A percentile compares a stretch with the other conserved stretches of the same genome.
phyloP scores from a whole-genome alignment of 2,797 vertebrate genomes.

The Somateria mollissima region DNA sequence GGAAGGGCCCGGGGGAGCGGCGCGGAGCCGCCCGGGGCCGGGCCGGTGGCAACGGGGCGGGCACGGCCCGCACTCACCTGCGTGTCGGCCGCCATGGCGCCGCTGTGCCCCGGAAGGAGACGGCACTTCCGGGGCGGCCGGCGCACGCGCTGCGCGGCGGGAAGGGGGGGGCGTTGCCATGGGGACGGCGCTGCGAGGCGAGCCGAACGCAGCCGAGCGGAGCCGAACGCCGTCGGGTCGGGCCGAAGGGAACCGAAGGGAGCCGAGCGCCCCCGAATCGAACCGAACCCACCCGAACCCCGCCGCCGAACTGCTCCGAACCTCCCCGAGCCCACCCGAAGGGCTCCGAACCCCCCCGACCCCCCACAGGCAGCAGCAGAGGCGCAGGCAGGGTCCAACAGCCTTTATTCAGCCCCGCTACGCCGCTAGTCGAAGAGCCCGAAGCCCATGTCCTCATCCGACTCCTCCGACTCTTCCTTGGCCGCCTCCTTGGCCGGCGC shows the following conservation, averaged over 20 bases:
- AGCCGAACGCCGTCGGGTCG: background rate
- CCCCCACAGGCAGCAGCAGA: no score
- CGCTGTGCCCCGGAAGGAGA: slow-evolving; percentile 83
- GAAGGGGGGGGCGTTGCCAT: background rate
- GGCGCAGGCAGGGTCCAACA: background rate
- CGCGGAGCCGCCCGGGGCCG: no score
- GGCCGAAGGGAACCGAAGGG: no score
- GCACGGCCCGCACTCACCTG: slow-evolving; percentile 85
- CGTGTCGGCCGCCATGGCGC: slow-evolving; percentile 97
- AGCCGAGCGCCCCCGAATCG: no score
- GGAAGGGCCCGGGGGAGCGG: no score
- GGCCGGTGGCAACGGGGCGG: no score
- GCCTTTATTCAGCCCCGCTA: background rate
- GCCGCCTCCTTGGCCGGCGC: slow-evolving; percentile 77
- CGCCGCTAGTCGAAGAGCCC: slow-evolving; percentile 90
- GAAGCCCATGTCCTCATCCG: slow-evolving; percentile 96
- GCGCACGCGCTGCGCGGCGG: background rate
- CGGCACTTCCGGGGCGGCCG: slow-evolving; percentile 74
- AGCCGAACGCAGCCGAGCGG: no score
- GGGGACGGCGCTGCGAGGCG: background rate
- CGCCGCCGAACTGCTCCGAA: no score
- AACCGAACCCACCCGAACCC: no score
- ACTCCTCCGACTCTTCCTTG: slow-evolving; percentile 93
- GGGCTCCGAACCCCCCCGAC: no score
- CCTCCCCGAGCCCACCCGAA: no score